These are phyloP conservation scores for Incurvaria masculella DNA, from an alignment of 2,888 invertebrate genomes.

Conservation along the genomic window DNA sequence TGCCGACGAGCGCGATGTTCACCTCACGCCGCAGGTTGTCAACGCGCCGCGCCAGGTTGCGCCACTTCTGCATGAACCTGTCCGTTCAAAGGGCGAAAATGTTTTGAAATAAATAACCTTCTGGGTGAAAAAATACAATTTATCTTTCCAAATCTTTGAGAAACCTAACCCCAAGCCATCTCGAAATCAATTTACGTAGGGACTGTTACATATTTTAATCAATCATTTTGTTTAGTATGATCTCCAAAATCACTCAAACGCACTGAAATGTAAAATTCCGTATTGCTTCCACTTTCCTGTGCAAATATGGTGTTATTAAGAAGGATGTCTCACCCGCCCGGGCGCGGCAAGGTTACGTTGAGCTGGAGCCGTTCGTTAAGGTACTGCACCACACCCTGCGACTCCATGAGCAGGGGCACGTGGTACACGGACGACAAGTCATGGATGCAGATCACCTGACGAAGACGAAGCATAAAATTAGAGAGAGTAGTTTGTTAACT, in stretches of 20 bases:
- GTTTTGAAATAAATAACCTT: not conserved
- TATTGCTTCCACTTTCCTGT: too few relatives aligned
- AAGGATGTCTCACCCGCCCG: constrained; percentile 61
- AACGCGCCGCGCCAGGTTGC: constrained; percentile 79
- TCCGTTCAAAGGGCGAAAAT: constrained; percentile 19
- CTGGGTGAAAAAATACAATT: too few relatives aligned
- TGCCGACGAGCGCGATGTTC: constrained; percentile 90
- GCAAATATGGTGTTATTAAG: too few relatives aligned
- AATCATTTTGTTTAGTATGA: too few relatives aligned
- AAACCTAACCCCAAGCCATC: too few relatives aligned
- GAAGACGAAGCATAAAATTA: too few relatives aligned
- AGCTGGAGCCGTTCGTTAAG: constrained; percentile 79
- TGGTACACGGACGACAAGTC: constrained; percentile 94
- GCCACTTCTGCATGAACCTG: constrained; percentile 86
- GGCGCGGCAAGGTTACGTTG: constrained; percentile 63
- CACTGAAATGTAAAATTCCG: too few relatives aligned
- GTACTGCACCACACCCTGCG: constrained; percentile 84
- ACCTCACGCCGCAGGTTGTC: constrained; percentile 83
- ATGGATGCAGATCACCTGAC: constrained; percentile 89
- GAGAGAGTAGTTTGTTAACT: too few relatives aligned
- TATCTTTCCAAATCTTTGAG: too few relatives aligned
- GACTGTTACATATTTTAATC: too few relatives aligned
- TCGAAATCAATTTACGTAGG: too few relatives aligned
- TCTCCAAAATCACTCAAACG: too few relatives aligned
- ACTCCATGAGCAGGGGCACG: constrained; percentile 91